Evolutionary conservation across 2,888 invertebrate genomes (phyloP).

Genomic region (Mythimna vitellina): DNA sequence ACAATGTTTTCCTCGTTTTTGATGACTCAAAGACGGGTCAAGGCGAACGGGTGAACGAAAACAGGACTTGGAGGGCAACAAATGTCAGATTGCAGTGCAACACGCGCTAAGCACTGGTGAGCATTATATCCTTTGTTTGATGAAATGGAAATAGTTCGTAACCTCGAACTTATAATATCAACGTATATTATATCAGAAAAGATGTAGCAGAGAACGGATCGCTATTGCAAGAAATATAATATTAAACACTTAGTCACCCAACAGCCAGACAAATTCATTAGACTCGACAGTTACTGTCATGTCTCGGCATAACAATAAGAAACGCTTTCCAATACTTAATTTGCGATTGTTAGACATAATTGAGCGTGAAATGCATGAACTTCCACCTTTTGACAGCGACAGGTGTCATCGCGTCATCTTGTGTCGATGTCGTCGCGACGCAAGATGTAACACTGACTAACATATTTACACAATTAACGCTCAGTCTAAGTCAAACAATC

Average conservation of each 20-base stretch:
- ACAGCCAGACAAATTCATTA: background rate
- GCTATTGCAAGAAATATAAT: background rate
- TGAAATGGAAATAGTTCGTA: background rate
- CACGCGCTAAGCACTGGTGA: background rate
- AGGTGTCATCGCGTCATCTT: slow-evolving; percentile 21
- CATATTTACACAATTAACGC: slow-evolving; percentile 56
- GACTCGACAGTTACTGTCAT: slow-evolving; percentile 11
- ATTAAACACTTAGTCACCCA: background rate
- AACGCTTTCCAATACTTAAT: slow-evolving; percentile 65
- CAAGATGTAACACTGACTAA: slow-evolving; percentile 41
- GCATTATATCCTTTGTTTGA: slow-evolving; percentile 13
- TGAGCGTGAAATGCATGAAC: slow-evolving; percentile 64
- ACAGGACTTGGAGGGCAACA: slow-evolving; percentile 26
- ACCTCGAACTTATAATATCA: background rate
- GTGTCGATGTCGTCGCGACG: slow-evolving; percentile 33
- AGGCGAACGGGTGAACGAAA: slow-evolving; percentile 26
- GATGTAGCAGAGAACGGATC: background rate
- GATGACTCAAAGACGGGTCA: slow-evolving; percentile 47
- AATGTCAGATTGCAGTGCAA: slow-evolving; percentile 28
- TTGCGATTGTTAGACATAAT: slow-evolving; percentile 53
- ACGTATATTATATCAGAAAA: background rate
- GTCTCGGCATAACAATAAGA: slow-evolving; percentile 37
- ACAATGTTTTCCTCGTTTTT: slow-evolving; percentile 28
- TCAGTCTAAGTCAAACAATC: slow-evolving; percentile 50
- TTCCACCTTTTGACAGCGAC: slow-evolving; percentile 51